Percentiles rank a stretch among this genome's conserved stretches.
phyloP scores from a whole-genome alignment of 2,113 vertebrate genomes.

The Epinephelus moara region DNA sequence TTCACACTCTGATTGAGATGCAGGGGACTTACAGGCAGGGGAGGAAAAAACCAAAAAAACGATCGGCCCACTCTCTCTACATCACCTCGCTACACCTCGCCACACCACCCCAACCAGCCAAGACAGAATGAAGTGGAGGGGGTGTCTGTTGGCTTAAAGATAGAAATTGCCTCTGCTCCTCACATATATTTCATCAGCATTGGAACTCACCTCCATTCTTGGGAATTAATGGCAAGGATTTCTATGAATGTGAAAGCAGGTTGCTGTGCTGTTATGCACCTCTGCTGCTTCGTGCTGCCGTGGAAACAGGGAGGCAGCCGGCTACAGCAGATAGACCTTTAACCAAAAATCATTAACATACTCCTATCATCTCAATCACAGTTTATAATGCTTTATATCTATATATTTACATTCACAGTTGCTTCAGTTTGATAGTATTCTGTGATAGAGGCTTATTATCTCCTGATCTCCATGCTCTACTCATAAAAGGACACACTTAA shows the following conservation, averaged over 20 bases:
- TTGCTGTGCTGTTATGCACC: conserved; percentile 53
- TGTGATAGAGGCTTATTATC: not conserved
- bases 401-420: not conserved
- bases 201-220: conserved; percentile 77
- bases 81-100: conserved; percentile 34
- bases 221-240: conserved; percentile 82
- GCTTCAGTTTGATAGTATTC: not conserved
- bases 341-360: conserved; percentile 33
- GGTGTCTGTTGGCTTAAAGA: conserved; percentile 82
- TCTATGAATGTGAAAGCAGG: conserved; percentile 88
- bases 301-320: conserved; percentile 67
- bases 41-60: not conserved
- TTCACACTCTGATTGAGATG: conserved; percentile 68
- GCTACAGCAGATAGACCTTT: conserved; percentile 36
- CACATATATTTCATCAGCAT: conserved; percentile 83
- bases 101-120: conserved; percentile 18
- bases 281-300: conserved; percentile 59
- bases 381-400: conserved; percentile 7
- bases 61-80: conserved; percentile 18
- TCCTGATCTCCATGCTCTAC: not conserved
- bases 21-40: conserved; percentile 28
- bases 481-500: not conserved
- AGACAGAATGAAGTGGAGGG: conserved; percentile 67
- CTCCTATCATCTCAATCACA: not conserved
- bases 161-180: conserved; percentile 80